Evolutionary conservation across 2,113 vertebrate genomes (phyloP), one percentile per base, ranked within the genome.

Genomic region (Rhodinocichla rosea): DNA sequence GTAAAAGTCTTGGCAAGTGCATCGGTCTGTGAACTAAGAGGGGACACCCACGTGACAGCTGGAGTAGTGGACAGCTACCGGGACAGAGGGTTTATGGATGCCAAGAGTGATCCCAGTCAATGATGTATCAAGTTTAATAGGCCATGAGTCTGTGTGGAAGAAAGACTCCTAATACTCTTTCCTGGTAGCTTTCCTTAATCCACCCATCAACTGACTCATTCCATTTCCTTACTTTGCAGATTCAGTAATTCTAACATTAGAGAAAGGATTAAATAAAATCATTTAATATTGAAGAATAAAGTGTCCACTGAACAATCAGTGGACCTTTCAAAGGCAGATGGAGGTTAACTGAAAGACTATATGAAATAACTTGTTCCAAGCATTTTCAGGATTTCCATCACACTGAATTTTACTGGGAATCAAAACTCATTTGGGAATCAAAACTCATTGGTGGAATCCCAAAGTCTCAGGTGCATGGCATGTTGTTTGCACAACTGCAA

Each of bases 401-500:
- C 69, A 62, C 17, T 42, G 42, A 45, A 27, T 60, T 87, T 62
- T 64, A 80, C 14, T 35, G 24, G 74, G 30, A 96, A 68, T 12
- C 13, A 5, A 40, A 87, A 62, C 16, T 76, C 44, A 50, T 45
- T 64, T 39, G 35, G 74, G 30, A 96, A 68, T 12, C 13, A 5
- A 40, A 87, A 62, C 16, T 76, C 44, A 50, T 45, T 64, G 35
- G 35, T 15, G 55, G 73, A 59, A 74, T 57, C 33, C 15, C 0
- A 0, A 5, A 52, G 11, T 18, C 60, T 74, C 22, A 23, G 45
- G 39, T 2, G 0, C 10, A 37, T 11, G 39, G 52, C 26, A 11
- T 6, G 6, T 30, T 57, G 40, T 39, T 42, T 60, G 18, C 18
- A 28, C 1, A 13, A 39, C 37, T 63, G 19, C 62, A 73, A 30